Percentiles rank a stretch among this genome's conserved stretches.
Evolutionary conservation across 1,140 invertebrate genomes (phyloP).

Genomic region (Drosophila setifemur): DNA sequence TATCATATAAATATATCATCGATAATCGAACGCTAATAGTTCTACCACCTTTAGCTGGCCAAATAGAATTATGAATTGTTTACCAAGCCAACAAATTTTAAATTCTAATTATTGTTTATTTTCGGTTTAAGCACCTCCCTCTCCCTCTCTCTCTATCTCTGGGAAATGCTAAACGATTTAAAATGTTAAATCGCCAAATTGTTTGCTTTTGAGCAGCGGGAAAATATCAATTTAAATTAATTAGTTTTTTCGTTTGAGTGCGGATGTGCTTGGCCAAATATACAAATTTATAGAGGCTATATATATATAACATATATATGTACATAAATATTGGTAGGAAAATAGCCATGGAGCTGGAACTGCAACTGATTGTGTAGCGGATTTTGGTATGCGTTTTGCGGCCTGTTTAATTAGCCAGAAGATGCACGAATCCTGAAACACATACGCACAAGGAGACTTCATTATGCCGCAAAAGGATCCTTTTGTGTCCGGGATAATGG

Average conservation of each 20-base stretch:
- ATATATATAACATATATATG: too few relatives aligned
- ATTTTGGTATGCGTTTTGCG: too few relatives aligned
- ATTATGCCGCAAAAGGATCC: neutral
- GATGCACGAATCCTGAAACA: slow-evolving; percentile 10
- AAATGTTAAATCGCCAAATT: slow-evolving; percentile 1
- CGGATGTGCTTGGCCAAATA: neutral
- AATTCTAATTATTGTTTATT: slow-evolving; percentile 3
- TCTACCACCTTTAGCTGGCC: neutral
- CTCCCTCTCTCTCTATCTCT: too few relatives aligned
- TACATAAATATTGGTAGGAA: too few relatives aligned
- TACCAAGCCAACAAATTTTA: neutral
- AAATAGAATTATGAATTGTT: slow-evolving; percentile 1
- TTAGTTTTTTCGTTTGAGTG: neutral
- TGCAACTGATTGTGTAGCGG: neutral
- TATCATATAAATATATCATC: too few relatives aligned
- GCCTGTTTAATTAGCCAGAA: slow-evolving; percentile 17
- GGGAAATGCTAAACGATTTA: too few relatives aligned
- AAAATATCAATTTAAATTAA: slow-evolving; percentile 9
- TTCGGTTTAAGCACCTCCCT: neutral
- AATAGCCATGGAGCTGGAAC: neutral
- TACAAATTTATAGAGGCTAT: neutral
- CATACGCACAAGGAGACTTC: neutral
- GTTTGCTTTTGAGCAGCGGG: neutral
- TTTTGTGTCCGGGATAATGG: neutral
- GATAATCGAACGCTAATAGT: neutral